A percentile compares a stretch with the other conserved stretches of the same genome.
These are phyloP conservation scores for Onthophagus taurus DNA, from an alignment of 1,140 invertebrate genomes.

Conservation along the genomic window DNA sequence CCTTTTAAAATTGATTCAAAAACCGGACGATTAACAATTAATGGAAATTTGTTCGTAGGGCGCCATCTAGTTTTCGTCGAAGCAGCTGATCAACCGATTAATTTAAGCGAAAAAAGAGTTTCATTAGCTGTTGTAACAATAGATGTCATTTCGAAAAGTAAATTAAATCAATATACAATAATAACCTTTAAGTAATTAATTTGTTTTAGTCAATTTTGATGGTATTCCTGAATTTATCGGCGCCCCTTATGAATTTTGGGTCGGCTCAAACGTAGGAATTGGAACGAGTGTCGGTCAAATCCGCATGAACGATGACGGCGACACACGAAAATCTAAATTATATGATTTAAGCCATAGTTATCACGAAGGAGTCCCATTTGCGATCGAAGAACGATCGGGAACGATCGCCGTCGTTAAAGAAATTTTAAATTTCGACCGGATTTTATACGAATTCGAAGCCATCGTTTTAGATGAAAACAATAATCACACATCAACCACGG, in stretches of 20 bases:
- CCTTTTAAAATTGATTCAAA: constrained; percentile 62
- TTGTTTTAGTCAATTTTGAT: constrained; percentile 38
- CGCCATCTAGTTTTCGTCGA: constrained; percentile 72
- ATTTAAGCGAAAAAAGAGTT: constrained; percentile 69
- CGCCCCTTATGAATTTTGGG: constrained; percentile 82
- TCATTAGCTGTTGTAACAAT: constrained; percentile 75
- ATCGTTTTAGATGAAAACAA: constrained; percentile 56
- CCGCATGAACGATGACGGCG: constrained; percentile 53
- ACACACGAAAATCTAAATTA: constrained; percentile 54
- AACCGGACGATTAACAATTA: constrained; percentile 61
- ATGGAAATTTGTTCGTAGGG: constrained; percentile 51
- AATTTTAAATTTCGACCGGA: constrained; percentile 56
- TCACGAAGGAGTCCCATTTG: constrained; percentile 79
- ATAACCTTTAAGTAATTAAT: too few species aligned
- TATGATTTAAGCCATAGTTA: constrained; percentile 75
- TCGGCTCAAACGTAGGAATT: constrained; percentile 69
- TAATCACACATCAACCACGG: constrained; percentile 61
- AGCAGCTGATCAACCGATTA: constrained; percentile 68
- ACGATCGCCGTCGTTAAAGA: constrained; percentile 76
- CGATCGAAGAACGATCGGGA: constrained; percentile 78
- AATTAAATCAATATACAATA: too few species aligned
- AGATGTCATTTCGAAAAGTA: constrained; percentile 44
- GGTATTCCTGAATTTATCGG: constrained; percentile 73
- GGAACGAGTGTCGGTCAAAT: constrained; percentile 83
- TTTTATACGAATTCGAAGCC: constrained; percentile 70